phyloP scores from a whole-genome alignment of 2,113 vertebrate species.

The Ceratotherium simum region DNA sequence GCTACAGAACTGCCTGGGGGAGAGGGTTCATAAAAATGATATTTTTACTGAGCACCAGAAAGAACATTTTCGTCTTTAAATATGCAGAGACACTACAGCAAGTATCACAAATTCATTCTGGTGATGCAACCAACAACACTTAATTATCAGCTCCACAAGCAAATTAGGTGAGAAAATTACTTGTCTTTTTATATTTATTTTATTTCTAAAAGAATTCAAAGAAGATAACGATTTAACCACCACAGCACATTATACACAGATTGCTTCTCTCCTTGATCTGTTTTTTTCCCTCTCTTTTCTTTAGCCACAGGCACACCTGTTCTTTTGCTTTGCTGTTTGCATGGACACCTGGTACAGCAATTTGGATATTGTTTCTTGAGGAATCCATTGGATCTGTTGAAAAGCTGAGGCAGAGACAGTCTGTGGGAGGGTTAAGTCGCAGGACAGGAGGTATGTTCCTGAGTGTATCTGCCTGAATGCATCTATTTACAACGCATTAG shows the following conservation, averaged over 20 bases:
- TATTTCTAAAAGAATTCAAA: slow-evolving; percentile 88
- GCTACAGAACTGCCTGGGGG: slow-evolving; percentile 50
- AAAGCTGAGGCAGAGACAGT: background rate
- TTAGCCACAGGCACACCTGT: background rate
- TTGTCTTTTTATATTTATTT: slow-evolving; percentile 92
- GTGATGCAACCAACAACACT: slow-evolving; percentile 89
- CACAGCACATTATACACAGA: slow-evolving; percentile 71
- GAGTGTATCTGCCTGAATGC: too few relatives aligned
- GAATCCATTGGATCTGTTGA: background rate
- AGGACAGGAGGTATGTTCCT: background rate
- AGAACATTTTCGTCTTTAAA: slow-evolving; percentile 87
- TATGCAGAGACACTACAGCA: slow-evolving; percentile 89
- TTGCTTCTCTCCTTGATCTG: slow-evolving; percentile 45
- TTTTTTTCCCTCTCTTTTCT: background rate
- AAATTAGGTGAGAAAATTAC: slow-evolving; percentile 93
- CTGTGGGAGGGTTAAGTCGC: background rate
- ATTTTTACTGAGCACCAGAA: slow-evolving; percentile 84
- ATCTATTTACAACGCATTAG: background rate
- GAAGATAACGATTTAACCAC: slow-evolving; percentile 80
- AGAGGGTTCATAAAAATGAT: slow-evolving; percentile 74
- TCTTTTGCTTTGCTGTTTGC: background rate
- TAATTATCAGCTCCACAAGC: slow-evolving; percentile 92
- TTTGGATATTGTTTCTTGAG: background rate
- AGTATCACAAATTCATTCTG: slow-evolving; percentile 86
- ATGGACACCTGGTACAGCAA: background rate